Evolutionary conservation across 2,797 vertebrate species (phyloP).

Genomic region (Vireo griseus): DNA sequence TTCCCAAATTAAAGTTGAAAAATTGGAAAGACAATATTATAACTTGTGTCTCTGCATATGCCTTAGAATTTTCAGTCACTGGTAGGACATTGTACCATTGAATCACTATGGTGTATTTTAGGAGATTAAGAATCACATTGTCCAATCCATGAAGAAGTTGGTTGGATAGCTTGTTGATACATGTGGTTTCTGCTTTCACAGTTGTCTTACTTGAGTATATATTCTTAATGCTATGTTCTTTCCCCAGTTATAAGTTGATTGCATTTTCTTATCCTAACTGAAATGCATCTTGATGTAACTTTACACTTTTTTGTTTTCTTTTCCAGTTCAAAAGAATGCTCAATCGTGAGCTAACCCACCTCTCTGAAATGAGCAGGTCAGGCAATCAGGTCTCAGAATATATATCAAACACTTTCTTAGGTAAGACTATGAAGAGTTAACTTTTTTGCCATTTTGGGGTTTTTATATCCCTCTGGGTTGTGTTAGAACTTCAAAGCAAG

Average conservation of each 20-base stretch:
- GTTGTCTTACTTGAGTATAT: background rate
- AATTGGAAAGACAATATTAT: background rate
- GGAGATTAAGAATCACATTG: background rate
- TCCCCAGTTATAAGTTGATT: background rate
- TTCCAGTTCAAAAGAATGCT: constrained; percentile 99
- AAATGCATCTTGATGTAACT: background rate
- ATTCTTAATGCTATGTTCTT: background rate
- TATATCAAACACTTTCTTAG: constrained; percentile 97
- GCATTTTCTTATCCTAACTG: background rate
- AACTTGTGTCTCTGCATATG: background rate
- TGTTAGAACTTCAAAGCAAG: background rate
- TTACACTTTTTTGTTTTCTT: background rate
- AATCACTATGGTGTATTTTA: background rate
- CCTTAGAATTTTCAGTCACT: background rate
- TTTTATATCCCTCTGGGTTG: background rate
- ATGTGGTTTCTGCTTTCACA: background rate
- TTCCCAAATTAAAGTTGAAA: background rate
- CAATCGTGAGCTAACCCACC: constrained; percentile 94
- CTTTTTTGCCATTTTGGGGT: background rate
- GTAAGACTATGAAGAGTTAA: constrained; percentile 74
- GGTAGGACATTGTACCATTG: background rate
- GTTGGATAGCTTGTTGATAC: background rate
- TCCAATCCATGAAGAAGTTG: background rate
- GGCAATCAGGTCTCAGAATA: constrained; percentile 99
- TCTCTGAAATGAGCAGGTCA: constrained; percentile 98